phyloP scores from a whole-genome alignment of 2,797 vertebrate species.

The Periparus ater region DNA sequence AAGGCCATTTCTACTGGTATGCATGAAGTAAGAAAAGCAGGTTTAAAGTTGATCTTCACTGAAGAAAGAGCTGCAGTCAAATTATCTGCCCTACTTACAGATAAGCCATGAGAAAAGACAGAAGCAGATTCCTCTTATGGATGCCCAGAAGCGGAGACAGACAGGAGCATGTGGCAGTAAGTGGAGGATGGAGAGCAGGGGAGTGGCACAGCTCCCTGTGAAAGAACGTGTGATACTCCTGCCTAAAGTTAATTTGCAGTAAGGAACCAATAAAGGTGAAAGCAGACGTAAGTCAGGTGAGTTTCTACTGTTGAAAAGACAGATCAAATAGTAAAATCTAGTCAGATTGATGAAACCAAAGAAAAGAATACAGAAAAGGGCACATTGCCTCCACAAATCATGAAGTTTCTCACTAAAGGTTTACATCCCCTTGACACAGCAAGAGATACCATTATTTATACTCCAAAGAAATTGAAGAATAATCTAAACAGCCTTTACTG shows the following conservation, averaged over 20 bases:
- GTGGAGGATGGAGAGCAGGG: not conserved
- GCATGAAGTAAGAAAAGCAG: not conserved
- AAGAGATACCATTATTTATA: not conserved
- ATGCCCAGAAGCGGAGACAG: not conserved
- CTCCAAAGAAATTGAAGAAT: not conserved
- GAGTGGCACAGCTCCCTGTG: not conserved
- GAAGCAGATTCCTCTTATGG: not conserved
- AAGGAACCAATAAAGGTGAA: not conserved
- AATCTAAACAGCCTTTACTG: not conserved
- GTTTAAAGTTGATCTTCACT: not conserved
- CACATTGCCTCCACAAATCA: not conserved
- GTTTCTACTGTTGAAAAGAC: not conserved
- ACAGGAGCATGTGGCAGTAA: not conserved
- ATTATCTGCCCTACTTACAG: not conserved
- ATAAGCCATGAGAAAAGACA: not conserved
- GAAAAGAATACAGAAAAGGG: not conserved
- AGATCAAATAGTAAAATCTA: not conserved
- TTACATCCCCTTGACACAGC: not conserved
- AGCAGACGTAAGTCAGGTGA: not conserved
- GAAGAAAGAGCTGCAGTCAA: not conserved
- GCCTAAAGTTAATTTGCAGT: not conserved
- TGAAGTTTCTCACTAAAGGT: not conserved
- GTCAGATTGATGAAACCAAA: not conserved
- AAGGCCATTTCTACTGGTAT: not conserved
- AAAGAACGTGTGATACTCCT: not conserved